Evolutionary conservation across 2,888 invertebrate species (phyloP).

Genomic region (Eueremaeus valkanovi): DNA sequence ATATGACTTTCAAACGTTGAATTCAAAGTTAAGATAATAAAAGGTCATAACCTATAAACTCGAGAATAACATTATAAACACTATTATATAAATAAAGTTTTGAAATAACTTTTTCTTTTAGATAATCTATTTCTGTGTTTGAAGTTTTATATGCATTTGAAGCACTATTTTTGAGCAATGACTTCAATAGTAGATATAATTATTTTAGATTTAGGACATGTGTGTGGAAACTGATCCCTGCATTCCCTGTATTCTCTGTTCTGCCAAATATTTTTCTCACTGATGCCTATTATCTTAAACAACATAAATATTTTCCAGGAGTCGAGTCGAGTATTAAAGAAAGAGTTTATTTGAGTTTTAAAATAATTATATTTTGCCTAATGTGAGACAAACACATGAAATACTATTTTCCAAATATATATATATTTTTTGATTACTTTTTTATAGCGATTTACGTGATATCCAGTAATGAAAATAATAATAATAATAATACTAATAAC

Average conservation of each 20-base stretch:
- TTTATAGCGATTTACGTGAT: too few species aligned
- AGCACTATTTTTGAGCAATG: too few species aligned
- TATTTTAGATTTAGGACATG: conserved; percentile 4
- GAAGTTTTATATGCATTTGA: neutral
- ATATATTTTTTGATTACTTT: too few species aligned
- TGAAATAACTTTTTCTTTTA: neutral
- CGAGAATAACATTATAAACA: neutral
- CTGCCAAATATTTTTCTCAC: neutral
- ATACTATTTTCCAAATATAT: too few species aligned
- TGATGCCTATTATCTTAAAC: neutral
- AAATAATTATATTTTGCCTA: neutral
- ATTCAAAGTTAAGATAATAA: conserved; percentile 7
- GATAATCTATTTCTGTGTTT: neutral
- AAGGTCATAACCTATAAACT: neutral
- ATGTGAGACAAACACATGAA: too few species aligned
- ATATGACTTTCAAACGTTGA: neutral
- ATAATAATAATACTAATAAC: too few species aligned
- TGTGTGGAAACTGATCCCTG: neutral
- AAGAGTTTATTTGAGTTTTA: too few species aligned
- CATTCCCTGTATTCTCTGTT: neutral
- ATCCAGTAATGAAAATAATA: too few species aligned
- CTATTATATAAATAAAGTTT: neutral
- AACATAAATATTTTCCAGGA: too few species aligned
- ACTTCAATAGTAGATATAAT: neutral
- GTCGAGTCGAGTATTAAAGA: neutral